A percentile compares a stretch with the other conserved stretches of the same genome.
phyloP scores from a whole-genome alignment of 2,113 vertebrate species.

The Crypturellus undulatus region DNA sequence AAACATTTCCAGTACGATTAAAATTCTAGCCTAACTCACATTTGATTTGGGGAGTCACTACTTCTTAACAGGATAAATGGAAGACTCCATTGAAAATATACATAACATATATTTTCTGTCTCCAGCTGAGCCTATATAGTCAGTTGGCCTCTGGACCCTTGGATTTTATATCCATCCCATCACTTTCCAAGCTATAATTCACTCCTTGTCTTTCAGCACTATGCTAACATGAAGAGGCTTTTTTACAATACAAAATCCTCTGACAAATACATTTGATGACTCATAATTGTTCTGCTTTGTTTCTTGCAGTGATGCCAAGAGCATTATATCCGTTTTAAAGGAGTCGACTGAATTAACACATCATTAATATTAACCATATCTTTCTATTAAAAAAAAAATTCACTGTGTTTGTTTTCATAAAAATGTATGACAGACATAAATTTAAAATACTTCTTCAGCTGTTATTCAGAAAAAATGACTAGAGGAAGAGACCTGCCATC shows the following conservation, averaged over 20 bases:
- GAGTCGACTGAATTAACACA: constrained; percentile 40
- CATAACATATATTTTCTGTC: constrained; percentile 73
- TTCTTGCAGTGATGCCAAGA: constrained; percentile 60
- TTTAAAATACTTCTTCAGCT: background rate
- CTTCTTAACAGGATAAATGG: constrained; percentile 70
- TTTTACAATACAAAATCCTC: constrained; percentile 55
- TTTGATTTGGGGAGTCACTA: constrained; percentile 70
- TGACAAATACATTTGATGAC: constrained; percentile 68
- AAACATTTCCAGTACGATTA: constrained; percentile 47
- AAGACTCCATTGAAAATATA: constrained; percentile 68
- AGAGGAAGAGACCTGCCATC: background rate
- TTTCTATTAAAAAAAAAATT: background rate
- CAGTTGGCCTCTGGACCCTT: constrained; percentile 66
- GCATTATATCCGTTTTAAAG: constrained; percentile 22
- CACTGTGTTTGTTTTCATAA: background rate
- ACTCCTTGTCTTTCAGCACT: constrained; percentile 68
- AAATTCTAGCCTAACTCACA: constrained; percentile 74
- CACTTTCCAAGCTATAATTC: constrained; percentile 74
- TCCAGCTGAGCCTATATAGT: constrained; percentile 66
- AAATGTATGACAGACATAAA: background rate
- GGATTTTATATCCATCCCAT: constrained; percentile 68
- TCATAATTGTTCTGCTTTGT: constrained; percentile 73
- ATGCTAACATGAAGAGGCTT: constrained; percentile 52
- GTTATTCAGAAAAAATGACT: background rate
- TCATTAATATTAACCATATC: constrained; percentile 32